A percentile compares a stretch with the other conserved stretches of the same genome.
Conservation (phyloP, 2,888 invertebrate genomes). For the Eledone cirrhosa region DNA sequence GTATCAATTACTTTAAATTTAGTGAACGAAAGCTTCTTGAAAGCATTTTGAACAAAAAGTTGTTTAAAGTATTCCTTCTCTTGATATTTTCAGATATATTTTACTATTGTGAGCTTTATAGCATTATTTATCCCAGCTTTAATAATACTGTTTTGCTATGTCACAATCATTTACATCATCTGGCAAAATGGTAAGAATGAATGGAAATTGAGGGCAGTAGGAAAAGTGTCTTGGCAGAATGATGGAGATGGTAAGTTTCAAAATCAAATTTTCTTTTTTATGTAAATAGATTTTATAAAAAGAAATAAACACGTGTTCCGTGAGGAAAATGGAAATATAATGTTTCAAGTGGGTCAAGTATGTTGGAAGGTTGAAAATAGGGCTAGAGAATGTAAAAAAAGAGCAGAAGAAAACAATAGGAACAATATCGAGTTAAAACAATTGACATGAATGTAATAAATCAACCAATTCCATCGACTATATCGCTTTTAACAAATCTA, state of each 20-base stretch:
- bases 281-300: too few species aligned
- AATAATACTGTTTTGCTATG: slow-evolving; percentile 88
- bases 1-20: neutral
- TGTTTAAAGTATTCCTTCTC: neutral
- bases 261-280: too few species aligned
- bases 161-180: slow-evolving; percentile 89
- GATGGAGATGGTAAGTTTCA: neutral
- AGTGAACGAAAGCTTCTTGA: neutral
- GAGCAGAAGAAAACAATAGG: too few species aligned
- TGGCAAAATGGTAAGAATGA: slow-evolving; percentile 71
- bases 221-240: neutral
- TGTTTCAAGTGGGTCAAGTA: too few species aligned
- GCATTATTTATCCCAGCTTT: slow-evolving; percentile 87
- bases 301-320: too few species aligned
- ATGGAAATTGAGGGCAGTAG: neutral
- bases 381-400: too few species aligned
- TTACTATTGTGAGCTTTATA: slow-evolving; percentile 76
- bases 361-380: too few species aligned
- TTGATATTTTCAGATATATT: slow-evolving; percentile 76
- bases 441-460: too few species aligned
- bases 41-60: neutral
- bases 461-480: too few species aligned
- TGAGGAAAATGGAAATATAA: too few species aligned
- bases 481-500: too few species aligned
- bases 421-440: too few species aligned